Evolutionary conservation across 2,888 invertebrate genomes (phyloP), one percentile per base, ranked within the genome.

Genomic region (Liopterus haemorrhoidalis): DNA sequence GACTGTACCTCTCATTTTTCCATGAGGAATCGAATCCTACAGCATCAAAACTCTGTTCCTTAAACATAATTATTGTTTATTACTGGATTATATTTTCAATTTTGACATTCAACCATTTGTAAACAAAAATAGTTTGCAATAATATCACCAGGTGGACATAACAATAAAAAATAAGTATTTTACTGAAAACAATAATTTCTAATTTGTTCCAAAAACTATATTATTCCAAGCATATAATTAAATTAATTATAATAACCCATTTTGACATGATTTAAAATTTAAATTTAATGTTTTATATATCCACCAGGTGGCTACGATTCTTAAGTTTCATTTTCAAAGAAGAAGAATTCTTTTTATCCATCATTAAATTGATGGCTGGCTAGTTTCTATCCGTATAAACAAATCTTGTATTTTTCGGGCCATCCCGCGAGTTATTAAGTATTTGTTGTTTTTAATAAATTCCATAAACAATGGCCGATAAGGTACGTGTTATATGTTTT

Each of bases 21-120:
- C 68, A 68, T 21, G 66, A 64, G 1, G 74, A 69, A 40, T 64
- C 67, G 58, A 73, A 74, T 37, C 72, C 74, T 14, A 71, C 64
- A 41, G 71, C 66, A 27, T 69, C 68, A 8, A 67, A 67, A 19
- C 66, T 67, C 54, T 66, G 69, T 41, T 68, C 65, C 25, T 63
- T 64, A 46, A 74, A 68, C 57, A 72, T 72, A 14, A 14, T 30
- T 25, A 12, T 12, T n/a, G 22, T 9, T 2, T 22, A 22, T 21
- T 16, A 15, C 11, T 8, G 15, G 11, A 16, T 4, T 31, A 31
- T n/a, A 12, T 20, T 21, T 3, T 5, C n/a, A 37, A 37, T 22
- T 22, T 37, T 37, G 37, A 24, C 37, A 15, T 31, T 6, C 21
- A 30, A 31, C 36, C 36, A 36, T 36, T 36, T 36, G 36, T 36